Base-by-base conservation (phyloP, 2,797 vertebrate genomes). In the Babyrousa celebensis region DNA sequence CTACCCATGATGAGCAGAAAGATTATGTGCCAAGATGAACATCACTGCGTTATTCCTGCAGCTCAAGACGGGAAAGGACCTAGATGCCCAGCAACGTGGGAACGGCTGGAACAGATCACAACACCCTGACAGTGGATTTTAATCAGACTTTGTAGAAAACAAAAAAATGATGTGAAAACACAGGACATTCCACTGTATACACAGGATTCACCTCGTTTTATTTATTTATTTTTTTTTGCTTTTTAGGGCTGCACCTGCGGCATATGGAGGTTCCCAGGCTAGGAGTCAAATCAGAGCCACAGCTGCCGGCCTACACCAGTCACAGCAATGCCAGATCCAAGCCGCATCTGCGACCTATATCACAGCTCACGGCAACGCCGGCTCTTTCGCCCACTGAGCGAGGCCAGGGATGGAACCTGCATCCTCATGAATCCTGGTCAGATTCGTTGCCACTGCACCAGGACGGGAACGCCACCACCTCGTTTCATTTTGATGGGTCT, bases 81-180 rank as follows among this genome's bases (percentile, higher is more conserved):
- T n/a, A 72, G 56, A 16, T 23, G 82, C 82, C 92, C 52, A n/a
- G 82, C 65, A 27, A n/a, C 12, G 60, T 0, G 6, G 92, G 95
- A 86, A 80, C 1, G 48, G 87, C 40, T 10, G 29, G 20, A 74
- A 32, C 60, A 17, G 25, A 75, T 68, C 27, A 72, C 56, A 71
- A 63, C 4, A 40, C 85, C 63, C 56, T 23, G 15, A 16, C 1
- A 12, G 68, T 23, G 43, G 29, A 84, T 58, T 67, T 89, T 80
- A 48, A 85, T 62, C 9, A 6, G 3, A 3, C 62, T 91, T 89
- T 29, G 54, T n/a, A 14, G 54, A 77, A 95, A 92, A 85, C 1
- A 5, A 48, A 54, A 74, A 82, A 96, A 60, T 36, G n/a, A 92
- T 80, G 43, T n/a, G 60, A 79, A 88, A 86, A 95, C 16, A 23